Evolutionary conservation across 2,888 invertebrate genomes (phyloP), one percentile per base, ranked within the genome.

Genomic region (Mesoligia furuncula): DNA sequence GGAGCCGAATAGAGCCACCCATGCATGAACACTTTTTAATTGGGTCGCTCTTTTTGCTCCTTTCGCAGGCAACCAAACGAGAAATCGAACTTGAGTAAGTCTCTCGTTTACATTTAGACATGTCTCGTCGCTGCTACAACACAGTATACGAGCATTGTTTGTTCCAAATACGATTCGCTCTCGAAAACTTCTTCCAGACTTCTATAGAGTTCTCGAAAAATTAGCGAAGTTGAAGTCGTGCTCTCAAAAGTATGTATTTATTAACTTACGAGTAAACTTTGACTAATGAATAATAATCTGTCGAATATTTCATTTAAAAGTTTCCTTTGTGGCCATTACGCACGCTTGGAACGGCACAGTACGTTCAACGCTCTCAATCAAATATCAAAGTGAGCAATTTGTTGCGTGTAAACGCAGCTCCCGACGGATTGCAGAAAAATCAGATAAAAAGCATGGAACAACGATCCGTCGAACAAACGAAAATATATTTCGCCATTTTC

Each of bases 1-100:
- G 93, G 93, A 94, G 91, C 90, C 92, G 95, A 95, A 95, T 94
- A 95, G 95, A 95, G 90, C 92, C 92, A 92, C 89, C 95, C 95
- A 95, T 96, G 96, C 96, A 94, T 95, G 95, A 96, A 96, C 94
- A 96, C 93, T 95, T 96, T 96, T 96, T 96, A 96, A 96, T 96
- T 96, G 96, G 95, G 93, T 94, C 92, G 89, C 92, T 92, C 92
- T 94, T 95, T 95, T 94, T 95, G 93, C 90, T 95, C 91, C 92
- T 94, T 95, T 94, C 90, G 90, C 91, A 92, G 91, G 89, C 93
- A 92, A 89, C 92, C 93, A 92, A 93, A 94, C 92, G 95, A 92
- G 92, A 93, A 95, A 95, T 94, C 91, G 93, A 93, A 94, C 94
- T 95, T 93, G 91, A 93, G 90, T 88, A 90, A 93, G 92, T 93